These are phyloP conservation scores for Catocala sponsa DNA, from an alignment of 2,888 invertebrate species.

Conservation along the genomic window DNA sequence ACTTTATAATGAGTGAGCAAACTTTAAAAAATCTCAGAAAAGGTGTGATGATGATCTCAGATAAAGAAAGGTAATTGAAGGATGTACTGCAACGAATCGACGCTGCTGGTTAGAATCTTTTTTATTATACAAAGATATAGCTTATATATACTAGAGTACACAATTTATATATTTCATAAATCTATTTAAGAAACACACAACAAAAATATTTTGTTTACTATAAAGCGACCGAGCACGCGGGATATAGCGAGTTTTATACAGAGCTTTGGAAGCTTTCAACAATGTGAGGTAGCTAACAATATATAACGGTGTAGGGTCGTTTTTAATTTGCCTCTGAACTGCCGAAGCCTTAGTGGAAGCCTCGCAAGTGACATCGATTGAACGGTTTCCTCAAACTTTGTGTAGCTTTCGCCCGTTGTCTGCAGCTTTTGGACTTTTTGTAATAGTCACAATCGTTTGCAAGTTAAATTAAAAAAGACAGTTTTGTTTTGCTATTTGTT, in stretches of 20 bases:
- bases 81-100: too few species aligned
- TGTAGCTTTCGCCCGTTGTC: slow-evolving; percentile 36
- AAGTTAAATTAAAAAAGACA: not conserved
- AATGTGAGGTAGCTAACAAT: slow-evolving; percentile 44
- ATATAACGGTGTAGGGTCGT: slow-evolving; percentile 40
- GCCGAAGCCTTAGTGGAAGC: slow-evolving; percentile 65
- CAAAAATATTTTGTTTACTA: too few species aligned
- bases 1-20: too few species aligned
- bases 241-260: not conserved
- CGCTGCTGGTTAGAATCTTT: too few species aligned
- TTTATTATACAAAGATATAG: too few species aligned
- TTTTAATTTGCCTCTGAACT: slow-evolving; percentile 74
- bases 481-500: not conserved
- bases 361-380: slow-evolving; percentile 68
- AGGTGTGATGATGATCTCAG: too few species aligned
- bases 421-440: slow-evolving; percentile 18
- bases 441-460: not conserved
- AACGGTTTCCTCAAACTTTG: slow-evolving; percentile 59
- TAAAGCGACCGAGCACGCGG: too few species aligned
- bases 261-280: slow-evolving; percentile 17
- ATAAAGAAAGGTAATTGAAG: too few species aligned
- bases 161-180: too few species aligned
- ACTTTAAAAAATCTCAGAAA: too few species aligned
- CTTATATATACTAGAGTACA: too few species aligned
- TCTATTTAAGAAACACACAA: too few species aligned